Evolutionary conservation across 2,113 vertebrate species (phyloP).

Genomic region (Emydocephalus ijimae): DNA sequence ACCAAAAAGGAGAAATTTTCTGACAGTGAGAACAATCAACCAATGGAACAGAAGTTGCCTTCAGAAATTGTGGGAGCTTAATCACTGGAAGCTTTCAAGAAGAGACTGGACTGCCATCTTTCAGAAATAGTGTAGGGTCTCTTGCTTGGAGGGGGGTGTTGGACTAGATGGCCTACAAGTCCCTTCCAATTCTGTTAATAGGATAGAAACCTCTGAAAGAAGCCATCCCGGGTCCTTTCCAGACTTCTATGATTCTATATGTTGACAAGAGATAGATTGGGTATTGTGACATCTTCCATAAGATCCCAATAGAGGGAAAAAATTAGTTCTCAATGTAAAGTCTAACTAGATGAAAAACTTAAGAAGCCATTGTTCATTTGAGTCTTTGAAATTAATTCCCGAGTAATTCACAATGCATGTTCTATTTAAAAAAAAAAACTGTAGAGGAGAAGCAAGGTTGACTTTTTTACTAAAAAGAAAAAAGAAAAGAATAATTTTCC

Average conservation of each 20-base stretch:
- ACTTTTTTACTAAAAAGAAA: neutral
- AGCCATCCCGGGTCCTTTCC: too few relatives aligned
- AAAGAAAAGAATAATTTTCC: constrained; percentile 20
- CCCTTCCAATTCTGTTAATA: too few relatives aligned
- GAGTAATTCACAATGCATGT: neutral
- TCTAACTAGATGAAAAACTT: neutral
- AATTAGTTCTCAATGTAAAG: neutral
- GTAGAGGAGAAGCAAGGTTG: neutral
- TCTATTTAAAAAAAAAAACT: neutral
- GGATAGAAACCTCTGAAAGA: too few relatives aligned
- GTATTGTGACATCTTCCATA: neutral
- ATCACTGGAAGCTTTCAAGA: too few relatives aligned
- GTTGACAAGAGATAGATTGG: neutral
- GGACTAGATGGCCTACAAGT: too few relatives aligned
- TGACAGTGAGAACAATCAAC: too few relatives aligned
- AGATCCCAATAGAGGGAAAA: neutral
- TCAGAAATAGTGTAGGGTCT: too few relatives aligned
- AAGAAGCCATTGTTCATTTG: neutral
- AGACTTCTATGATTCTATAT: neutral
- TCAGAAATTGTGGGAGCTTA: too few relatives aligned
- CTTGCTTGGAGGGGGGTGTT: too few relatives aligned
- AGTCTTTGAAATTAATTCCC: neutral
- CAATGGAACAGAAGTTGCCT: too few relatives aligned
- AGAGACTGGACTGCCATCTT: too few relatives aligned
- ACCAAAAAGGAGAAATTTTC: too few relatives aligned